Evolutionary conservation across 2,113 vertebrate genomes (phyloP).

Genomic region (Onychostoma macrolepis): DNA sequence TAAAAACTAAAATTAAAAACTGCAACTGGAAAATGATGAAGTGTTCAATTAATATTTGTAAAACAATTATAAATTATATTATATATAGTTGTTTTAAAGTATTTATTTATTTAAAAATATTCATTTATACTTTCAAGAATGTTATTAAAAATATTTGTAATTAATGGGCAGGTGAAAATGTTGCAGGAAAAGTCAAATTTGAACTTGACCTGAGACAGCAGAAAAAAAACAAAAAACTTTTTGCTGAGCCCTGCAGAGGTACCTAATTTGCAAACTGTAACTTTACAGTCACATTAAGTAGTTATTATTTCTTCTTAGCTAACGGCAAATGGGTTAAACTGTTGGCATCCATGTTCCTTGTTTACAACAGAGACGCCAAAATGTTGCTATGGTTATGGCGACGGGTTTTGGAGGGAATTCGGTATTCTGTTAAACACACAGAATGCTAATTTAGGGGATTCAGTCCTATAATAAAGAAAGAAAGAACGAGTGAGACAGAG

Average conservation of each 20-base stretch:
- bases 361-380: conserved; percentile 27
- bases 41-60: too few relatives aligned
- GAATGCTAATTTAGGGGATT: conserved; percentile 18
- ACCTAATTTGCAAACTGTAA: neutral
- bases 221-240: neutral
- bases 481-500: conserved; percentile 15
- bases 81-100: neutral
- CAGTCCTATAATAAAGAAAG: conserved; percentile 38
- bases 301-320: neutral
- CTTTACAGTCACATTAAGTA: neutral
- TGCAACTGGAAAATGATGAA: too few relatives aligned
- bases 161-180: neutral
- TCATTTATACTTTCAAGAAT: neutral
- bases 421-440: neutral
- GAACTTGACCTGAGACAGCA: neutral
- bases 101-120: neutral
- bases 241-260: neutral
- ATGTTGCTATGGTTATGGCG: neutral
- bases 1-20: neutral
- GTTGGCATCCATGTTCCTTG: conserved; percentile 13
- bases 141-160: neutral
- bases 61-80: too few relatives aligned
- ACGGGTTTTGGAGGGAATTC: neutral
- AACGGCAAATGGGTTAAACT: neutral
- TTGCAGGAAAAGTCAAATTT: neutral